Percentiles rank a stretch among this genome's conserved stretches.
These are phyloP conservation scores for Phoebastria nigripes DNA, from an alignment of 2,797 vertebrate species.

Conservation along the genomic window DNA sequence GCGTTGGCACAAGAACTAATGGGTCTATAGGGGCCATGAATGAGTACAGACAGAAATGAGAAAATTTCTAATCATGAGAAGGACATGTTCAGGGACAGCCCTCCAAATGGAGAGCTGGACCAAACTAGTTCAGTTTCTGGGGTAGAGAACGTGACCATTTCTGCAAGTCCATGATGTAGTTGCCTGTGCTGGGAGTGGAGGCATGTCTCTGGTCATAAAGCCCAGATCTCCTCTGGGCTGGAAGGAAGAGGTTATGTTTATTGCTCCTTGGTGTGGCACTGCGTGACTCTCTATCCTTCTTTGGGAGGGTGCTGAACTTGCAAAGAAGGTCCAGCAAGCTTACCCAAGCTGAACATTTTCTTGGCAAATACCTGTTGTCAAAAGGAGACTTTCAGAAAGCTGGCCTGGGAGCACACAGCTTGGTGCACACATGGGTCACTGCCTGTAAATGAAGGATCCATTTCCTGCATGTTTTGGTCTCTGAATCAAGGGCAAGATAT, in stretches of 20 bases:
- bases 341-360: background rate
- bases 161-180: background rate
- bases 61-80: slow-evolving; percentile 1
- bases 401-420: background rate
- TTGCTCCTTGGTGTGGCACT: background rate
- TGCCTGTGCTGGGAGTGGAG: background rate
- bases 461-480: background rate
- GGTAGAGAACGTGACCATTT: background rate
- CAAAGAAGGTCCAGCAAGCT: background rate
- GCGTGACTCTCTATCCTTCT: accelerated
- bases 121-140: background rate
- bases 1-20: slow-evolving; percentile 28
- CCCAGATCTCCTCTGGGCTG: background rate
- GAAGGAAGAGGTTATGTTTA: background rate
- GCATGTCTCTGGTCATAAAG: accelerated
- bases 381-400: background rate
- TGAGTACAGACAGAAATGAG: slow-evolving; percentile 28
- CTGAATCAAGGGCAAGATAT: background rate
- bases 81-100: background rate
- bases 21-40: slow-evolving; percentile 3
- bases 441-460: background rate
- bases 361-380: background rate
- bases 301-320: background rate
- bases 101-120: background rate
- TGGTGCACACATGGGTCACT: background rate